phyloP scores from a whole-genome alignment of 2,113 vertebrate genomes.

The Archocentrus centrarchus region DNA sequence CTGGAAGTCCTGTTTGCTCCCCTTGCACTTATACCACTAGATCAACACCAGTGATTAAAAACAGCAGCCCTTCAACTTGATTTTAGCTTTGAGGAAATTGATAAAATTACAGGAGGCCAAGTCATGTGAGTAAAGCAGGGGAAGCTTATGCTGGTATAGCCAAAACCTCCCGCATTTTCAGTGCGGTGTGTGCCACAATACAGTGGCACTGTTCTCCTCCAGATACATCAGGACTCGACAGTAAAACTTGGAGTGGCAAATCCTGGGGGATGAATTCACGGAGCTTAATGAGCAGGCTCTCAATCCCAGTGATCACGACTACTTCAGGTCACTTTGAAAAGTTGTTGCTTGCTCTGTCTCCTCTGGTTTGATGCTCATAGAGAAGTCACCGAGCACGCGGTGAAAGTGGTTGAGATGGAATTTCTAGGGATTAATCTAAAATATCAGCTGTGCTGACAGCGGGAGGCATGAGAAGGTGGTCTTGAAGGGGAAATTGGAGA shows the following conservation, averaged over 20 bases:
- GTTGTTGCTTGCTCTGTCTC: background rate
- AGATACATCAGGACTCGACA: background rate
- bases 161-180: background rate
- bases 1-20: background rate
- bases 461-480: background rate
- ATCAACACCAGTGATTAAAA: background rate
- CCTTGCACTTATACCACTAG: background rate
- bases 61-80: background rate
- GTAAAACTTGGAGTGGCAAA: background rate
- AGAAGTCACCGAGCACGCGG: background rate
- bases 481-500: background rate
- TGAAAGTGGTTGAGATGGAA: background rate
- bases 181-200: background rate
- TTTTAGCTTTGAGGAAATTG: background rate
- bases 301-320: background rate
- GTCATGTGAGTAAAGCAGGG: background rate
- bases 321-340: conserved; percentile 9
- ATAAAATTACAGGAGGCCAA: background rate
- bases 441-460: background rate
- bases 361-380: background rate
- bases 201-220: background rate
- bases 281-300: background rate
- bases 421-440: background rate
- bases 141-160: background rate
- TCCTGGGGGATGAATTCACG: background rate